Percentiles rank a stretch among this genome's conserved stretches.
Conservation (phyloP, 2,888 invertebrate species). For the Dynastes hyllus region DNA sequence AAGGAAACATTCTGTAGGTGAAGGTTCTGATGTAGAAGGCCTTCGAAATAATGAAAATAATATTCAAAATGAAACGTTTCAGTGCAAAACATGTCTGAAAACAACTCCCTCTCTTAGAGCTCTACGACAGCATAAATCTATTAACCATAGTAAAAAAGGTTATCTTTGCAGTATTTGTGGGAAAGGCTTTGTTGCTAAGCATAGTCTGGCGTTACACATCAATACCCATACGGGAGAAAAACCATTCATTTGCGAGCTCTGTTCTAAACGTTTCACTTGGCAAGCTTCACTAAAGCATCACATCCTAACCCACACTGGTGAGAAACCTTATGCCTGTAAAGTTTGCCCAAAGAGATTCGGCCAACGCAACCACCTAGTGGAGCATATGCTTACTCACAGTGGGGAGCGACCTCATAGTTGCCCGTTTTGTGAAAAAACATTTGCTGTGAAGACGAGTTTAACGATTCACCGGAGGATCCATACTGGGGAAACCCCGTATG, state of each 20-base stretch:
- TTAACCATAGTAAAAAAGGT: constrained; percentile 49
- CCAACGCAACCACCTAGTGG: constrained; percentile 52
- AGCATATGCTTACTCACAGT: constrained; percentile 54
- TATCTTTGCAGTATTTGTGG: constrained; percentile 55
- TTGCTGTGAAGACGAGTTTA: constrained; percentile 56
- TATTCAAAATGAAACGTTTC: background rate
- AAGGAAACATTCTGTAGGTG: background rate
- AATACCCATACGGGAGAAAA: constrained; percentile 64
- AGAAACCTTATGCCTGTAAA: constrained; percentile 60
- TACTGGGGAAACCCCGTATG: constrained; percentile 58
- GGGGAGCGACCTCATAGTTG: constrained; percentile 55
- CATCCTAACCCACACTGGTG: constrained; percentile 64
- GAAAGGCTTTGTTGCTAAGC: constrained; percentile 53
- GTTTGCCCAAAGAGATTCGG: constrained; percentile 53
- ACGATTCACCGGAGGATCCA: constrained; percentile 57
- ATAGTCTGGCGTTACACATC: constrained; percentile 51
- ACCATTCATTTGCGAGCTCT: constrained; percentile 63
- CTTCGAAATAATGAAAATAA: background rate
- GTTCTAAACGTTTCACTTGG: constrained; percentile 64
- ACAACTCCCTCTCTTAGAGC: constrained; percentile 14
- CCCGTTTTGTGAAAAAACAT: constrained; percentile 52
- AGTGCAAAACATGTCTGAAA: constrained; percentile 46
- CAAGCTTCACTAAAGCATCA: constrained; percentile 63
- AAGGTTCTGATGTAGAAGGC: background rate
- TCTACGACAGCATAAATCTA: constrained; percentile 28